Percentiles rank a stretch among this genome's conserved stretches.
Conservation (phyloP, 2,888 invertebrate genomes). For the Apamea anceps region DNA sequence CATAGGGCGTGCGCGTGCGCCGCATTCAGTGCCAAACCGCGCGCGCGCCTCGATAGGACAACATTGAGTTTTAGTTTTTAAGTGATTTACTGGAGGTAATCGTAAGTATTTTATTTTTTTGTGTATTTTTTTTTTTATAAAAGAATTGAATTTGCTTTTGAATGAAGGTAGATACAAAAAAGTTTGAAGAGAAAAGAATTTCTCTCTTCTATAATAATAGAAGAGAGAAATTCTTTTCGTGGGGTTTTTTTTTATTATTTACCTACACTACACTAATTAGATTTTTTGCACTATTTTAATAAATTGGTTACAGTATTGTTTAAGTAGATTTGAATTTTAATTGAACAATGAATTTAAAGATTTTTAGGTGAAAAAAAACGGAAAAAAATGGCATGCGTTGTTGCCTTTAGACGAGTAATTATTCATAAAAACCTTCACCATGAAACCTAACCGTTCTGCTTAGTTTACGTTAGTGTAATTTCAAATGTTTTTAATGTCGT, state of each 20-base stretch:
- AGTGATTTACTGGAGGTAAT: slow-evolving; percentile 42
- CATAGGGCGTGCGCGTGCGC: slow-evolving; percentile 43
- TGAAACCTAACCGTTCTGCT: background rate
- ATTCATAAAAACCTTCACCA: background rate
- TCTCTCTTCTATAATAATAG: no score
- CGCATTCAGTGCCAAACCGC: slow-evolving; percentile 54
- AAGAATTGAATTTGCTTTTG: background rate
- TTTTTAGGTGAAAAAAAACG: background rate
- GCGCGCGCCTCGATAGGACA: slow-evolving; percentile 44
- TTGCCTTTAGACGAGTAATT: background rate
- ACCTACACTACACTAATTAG: background rate
- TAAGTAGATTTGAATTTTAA: no score
- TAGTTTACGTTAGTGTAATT: background rate
- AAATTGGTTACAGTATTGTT: background rate
- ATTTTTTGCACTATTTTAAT: background rate
- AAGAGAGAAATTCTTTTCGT: no score
- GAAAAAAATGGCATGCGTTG: background rate
- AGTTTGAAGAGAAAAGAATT: no score
- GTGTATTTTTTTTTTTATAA: background rate
- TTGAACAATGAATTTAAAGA: no score
- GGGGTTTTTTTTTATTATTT: no score
- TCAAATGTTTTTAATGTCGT: background rate
- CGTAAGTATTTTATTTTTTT: slow-evolving; percentile 45
- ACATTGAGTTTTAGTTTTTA: slow-evolving; percentile 46
- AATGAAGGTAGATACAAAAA: background rate